These are phyloP conservation scores for Lophura nycthemera DNA, from an alignment of 2,113 vertebrate species.

Conservation along the genomic window DNA sequence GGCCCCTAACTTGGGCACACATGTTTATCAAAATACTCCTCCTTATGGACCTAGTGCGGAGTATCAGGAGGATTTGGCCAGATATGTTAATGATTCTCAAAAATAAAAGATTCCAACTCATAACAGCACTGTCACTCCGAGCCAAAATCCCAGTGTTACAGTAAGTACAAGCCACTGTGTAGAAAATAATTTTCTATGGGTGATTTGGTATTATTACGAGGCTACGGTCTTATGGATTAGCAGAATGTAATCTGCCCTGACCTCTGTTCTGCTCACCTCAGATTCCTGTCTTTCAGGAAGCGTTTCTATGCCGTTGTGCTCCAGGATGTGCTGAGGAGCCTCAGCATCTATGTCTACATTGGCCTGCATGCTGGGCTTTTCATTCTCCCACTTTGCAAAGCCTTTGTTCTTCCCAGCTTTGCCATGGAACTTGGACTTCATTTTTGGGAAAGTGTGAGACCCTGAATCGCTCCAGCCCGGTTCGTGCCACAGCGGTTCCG, in stretches of 20 bases:
- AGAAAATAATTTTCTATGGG: background rate
- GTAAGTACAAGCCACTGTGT: background rate
- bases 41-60: fast-evolving
- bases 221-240: background rate
- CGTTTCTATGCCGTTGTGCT: constrained; percentile 76
- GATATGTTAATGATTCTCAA: background rate
- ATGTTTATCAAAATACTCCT: background rate
- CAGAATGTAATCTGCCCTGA: background rate
- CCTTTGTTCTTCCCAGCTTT: constrained; percentile 90
- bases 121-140: background rate
- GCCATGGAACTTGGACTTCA: constrained; percentile 89
- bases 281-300: constrained; percentile 77
- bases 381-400: constrained; percentile 92
- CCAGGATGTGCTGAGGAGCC: constrained; percentile 42
- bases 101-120: background rate
- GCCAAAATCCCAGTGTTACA: background rate
- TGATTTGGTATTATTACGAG: background rate
- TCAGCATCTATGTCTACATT: constrained; percentile 71
- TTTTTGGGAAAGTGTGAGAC: constrained; percentile 97
- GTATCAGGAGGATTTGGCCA: background rate
- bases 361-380: constrained; percentile 73
- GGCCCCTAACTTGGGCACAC: background rate
- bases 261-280: constrained; percentile 73
- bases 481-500: constrained; percentile 91
- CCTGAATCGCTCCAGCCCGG: constrained; percentile 86